Evolutionary conservation across 2,113 vertebrate genomes (phyloP), one percentile per base, ranked within the genome.

Genomic region (Panthera tigris): DNA sequence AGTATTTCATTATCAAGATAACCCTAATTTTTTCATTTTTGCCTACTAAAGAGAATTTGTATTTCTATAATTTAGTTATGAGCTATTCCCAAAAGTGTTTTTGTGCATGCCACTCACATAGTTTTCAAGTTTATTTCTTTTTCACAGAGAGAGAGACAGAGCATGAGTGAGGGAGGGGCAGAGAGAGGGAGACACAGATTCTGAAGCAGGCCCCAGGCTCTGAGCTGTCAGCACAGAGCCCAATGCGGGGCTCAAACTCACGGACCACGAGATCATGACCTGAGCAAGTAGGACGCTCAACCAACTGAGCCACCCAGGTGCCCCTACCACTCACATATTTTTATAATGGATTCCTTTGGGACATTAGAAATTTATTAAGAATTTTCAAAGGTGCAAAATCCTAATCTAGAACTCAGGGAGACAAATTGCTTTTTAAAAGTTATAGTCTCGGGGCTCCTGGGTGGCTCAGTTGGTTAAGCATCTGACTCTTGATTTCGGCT

Each of bases 281-380:
- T 45, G 45, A 45, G 45, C 45, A 45, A 45, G 45, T 45, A 1
- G 8, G 45, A 45, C 7, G 45, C 45, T 45, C 45, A 45, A 9
- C 45, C 8, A 45, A 45, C 1, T 45, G 7, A 45, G 45, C 45
- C 45, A 45, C 45, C 45, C 45, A 45, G 45, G 45, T 45, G 8
- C 1, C 45, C 8, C 45, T 45, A 45, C 48, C 55, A 69, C 78
- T 33, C 10, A 39, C 19, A 18, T 55, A 36, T 91, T 71, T 81
- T 82, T 71, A 36, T 87, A 87, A 36, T 87, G 83, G 66, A 65
- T 85, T 93, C 41, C 33, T 41, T 69, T 55, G 36, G 36, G 18
- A 41, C 23, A 73, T 89, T 94, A 94, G 25, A 73, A 19, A 73
- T 94, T 89, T 89, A 45, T 61, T 94, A 89, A 61, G 84, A 89